Evolutionary conservation across 2,113 vertebrate genomes (phyloP).

Genomic region (Xyrauchen texanus): DNA sequence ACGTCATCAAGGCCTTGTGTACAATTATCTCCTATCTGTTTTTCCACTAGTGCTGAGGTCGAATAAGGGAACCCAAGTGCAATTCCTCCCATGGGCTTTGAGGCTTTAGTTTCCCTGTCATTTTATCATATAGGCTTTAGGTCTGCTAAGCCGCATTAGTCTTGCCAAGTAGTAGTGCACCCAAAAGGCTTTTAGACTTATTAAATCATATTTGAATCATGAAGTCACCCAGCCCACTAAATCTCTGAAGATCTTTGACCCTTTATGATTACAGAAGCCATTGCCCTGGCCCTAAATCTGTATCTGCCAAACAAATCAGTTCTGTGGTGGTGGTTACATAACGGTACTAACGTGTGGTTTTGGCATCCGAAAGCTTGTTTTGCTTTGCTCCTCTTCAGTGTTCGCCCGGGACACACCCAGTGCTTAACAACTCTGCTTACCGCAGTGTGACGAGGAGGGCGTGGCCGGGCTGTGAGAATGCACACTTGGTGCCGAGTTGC

Average conservation of each 20-base stretch:
- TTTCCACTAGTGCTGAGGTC: neutral
- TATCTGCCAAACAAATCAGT: neutral
- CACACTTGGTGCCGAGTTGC: too few species aligned
- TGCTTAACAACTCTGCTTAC: conserved; percentile 13
- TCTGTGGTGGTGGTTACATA: conserved; percentile 16
- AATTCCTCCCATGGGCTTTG: neutral
- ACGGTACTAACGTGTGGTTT: conserved; percentile 9
- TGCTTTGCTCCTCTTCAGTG: neutral
- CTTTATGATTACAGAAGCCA: neutral
- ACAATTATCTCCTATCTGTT: neutral
- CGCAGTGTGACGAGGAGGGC: neutral
- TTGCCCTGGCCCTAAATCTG: neutral
- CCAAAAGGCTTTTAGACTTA: conserved; percentile 1
- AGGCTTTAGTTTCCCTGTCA: neutral
- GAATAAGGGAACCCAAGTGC: neutral
- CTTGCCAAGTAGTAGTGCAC: too few species aligned
- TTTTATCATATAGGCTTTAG: neutral
- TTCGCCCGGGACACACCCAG: neutral
- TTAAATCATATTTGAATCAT: conserved; percentile 12
- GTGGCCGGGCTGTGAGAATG: too few species aligned
- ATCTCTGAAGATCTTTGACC: conserved; percentile 10
- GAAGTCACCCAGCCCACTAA: neutral
- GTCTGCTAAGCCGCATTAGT: too few species aligned
- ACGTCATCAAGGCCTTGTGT: neutral
- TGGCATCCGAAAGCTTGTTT: conserved; percentile 14